These are phyloP conservation scores for Nyctibius bracteatus DNA, from an alignment of 2,113 vertebrate species.

Conservation along the genomic window DNA sequence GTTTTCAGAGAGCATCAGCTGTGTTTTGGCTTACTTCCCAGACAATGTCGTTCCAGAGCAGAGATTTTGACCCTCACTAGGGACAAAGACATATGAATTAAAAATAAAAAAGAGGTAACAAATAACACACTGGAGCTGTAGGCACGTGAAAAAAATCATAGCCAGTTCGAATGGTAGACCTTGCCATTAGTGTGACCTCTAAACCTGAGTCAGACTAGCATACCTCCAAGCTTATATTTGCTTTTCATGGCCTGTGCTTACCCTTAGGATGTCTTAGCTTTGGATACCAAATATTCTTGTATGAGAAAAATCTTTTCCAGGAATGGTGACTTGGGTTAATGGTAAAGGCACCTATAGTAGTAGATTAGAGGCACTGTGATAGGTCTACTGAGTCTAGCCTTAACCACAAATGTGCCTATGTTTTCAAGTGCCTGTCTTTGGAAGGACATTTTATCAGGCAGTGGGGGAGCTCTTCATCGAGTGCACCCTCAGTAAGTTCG, in stretches of 20 bases:
- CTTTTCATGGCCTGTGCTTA: not conserved
- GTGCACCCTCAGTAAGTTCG: too few relatives aligned
- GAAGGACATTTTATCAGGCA: not conserved
- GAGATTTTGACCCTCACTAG: constrained; percentile 21
- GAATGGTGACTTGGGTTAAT: not conserved
- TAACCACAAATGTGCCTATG: not conserved
- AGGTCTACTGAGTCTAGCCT: not conserved
- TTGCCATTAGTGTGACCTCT: not conserved
- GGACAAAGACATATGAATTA: not conserved
- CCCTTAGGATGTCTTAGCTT: not conserved
- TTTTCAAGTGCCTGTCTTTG: not conserved
- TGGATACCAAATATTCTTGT: not conserved
- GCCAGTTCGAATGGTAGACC: not conserved
- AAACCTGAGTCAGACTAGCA: not conserved
- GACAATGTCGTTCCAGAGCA: constrained; percentile 19
- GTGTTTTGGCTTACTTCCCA: constrained; percentile 47
- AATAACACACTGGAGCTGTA: not conserved
- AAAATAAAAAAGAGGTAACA: not conserved
- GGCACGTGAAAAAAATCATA: not conserved
- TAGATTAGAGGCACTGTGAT: not conserved
- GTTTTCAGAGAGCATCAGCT: constrained; percentile 40
- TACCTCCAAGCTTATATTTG: not conserved
- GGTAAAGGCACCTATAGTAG: not conserved
- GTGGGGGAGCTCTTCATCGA: not conserved
- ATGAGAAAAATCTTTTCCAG: not conserved